Evolutionary conservation across 2,113 vertebrate species (phyloP).

Genomic region (Elephantulus edwardii): DNA sequence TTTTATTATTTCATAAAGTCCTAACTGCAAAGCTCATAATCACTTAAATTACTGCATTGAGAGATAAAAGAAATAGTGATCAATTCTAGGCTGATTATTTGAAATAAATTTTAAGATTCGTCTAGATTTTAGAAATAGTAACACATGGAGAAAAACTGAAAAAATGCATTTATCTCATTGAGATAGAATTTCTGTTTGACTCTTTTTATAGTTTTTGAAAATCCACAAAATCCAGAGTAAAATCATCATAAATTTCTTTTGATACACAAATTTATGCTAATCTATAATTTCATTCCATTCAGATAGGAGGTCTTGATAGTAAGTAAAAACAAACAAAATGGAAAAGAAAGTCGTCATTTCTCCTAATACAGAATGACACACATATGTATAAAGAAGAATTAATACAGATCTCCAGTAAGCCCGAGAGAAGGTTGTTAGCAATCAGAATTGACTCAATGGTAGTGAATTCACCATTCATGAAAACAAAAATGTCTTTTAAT

Average conservation of each 20-base stretch:
- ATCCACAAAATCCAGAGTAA: neutral
- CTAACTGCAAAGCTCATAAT: neutral
- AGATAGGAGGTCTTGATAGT: neutral
- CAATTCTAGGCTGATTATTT: neutral
- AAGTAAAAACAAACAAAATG: neutral
- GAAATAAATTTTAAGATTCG: neutral
- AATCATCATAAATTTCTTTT: conserved; percentile 13
- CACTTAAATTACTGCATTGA: conserved; percentile 13
- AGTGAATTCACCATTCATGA: too few species aligned
- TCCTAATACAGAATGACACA: neutral
- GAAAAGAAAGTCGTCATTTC: neutral
- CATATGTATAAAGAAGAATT: neutral
- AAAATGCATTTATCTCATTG: neutral
- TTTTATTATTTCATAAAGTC: conserved; percentile 26
- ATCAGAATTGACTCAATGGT: too few species aligned
- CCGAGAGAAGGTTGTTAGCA: too few species aligned
- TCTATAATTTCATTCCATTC: neutral
- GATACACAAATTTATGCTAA: neutral
- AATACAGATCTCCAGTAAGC: neutral
- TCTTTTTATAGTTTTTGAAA: neutral
- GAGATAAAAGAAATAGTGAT: neutral
- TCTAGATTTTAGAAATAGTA: neutral
- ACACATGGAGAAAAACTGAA: conserved; percentile 17
- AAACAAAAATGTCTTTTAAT: too few species aligned
- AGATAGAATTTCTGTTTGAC: conserved; percentile 11